Percentiles rank a stretch among this genome's conserved stretches.
Conservation (phyloP, 2,797 vertebrate species). For the Ctenochaetus hawaiiensis region DNA sequence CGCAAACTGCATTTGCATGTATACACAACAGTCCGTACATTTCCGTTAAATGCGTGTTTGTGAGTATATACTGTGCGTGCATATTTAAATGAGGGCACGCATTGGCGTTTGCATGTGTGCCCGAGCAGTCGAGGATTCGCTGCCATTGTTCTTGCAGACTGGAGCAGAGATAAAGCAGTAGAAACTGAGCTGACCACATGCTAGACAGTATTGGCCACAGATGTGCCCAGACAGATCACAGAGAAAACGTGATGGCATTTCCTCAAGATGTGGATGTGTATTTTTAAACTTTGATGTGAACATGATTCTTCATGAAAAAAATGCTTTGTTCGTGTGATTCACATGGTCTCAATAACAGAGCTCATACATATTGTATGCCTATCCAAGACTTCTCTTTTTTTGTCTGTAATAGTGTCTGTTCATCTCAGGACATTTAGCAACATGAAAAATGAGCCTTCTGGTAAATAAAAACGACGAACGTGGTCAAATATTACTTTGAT, state of each 20-base stretch:
- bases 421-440: conserved; percentile 60
- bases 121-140: conserved; percentile 46
- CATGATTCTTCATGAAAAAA: conserved; percentile 90
- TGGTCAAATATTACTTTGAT: conserved; percentile 30
- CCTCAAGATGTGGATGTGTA: conserved; percentile 90
- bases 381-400: conserved; percentile 49
- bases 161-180: conserved; percentile 72
- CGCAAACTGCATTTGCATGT: background rate
- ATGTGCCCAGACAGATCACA: conserved; percentile 85
- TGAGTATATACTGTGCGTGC: conserved; percentile 1
- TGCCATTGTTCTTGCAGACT: conserved; percentile 63
- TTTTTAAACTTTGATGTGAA: conserved; percentile 92
- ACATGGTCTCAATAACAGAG: conserved; percentile 88
- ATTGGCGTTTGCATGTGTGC: conserved; percentile 14
- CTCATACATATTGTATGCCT: conserved; percentile 84
- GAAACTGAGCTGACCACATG: conserved; percentile 80
- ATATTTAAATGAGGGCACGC: conserved; percentile 22
- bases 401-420: conserved; percentile 45
- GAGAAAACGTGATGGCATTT: conserved; percentile 91
- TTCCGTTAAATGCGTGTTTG: conserved; percentile 11
- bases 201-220: conserved; percentile 80
- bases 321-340: conserved; percentile 91
- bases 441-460: conserved; percentile 40
- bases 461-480: conserved; percentile 23
- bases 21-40: background rate